Base-by-base conservation (phyloP, 2,888 invertebrate genomes). In the Siphlonurus alternatus region DNA sequence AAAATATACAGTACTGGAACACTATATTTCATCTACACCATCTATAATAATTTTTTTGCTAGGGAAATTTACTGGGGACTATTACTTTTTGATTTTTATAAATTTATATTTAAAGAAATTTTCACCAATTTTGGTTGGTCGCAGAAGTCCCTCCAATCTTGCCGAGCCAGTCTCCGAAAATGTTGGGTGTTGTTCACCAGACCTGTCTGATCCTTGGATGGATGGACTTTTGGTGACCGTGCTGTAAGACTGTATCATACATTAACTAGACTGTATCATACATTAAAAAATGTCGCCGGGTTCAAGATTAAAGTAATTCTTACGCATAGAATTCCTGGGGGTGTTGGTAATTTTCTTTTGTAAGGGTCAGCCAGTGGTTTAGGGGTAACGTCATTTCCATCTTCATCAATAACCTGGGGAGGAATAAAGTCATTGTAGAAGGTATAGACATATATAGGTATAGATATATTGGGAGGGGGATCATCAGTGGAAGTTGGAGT, bases 381-480 rank as follows among this genome's bases (percentile, higher is more conserved):
- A 0, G 80, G 80, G 0, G 79, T 79, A 2, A 78, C 72, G 67
- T 79, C 76, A 20, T 71, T 66, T 0, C 75, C 76, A 7, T 75
- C 69, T n/a, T 71, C 69, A 38, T 38, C 38, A 15, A 38, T 10
- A 10, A 38, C 38, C 38, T 38, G n/a, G n/a, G n/a, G n/a, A n/a
- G n/a, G n/a, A n/a, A n/a, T n/a, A n/a, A n/a, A n/a, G n/a, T n/a
- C n/a, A n/a, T n/a, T n/a, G n/a, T n/a, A n/a, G n/a, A n/a, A n/a
- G n/a, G n/a, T n/a, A n/a, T n/a, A n/a, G n/a, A n/a, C n/a, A n/a
- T n/a, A n/a, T n/a, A n/a, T n/a, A n/a, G n/a, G n/a, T n/a, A n/a
- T n/a, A n/a, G n/a, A n/a, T n/a, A n/a, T n/a, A n/a, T n/a, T n/a
- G n/a, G n/a, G n/a, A n/a, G n/a, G n/a, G n/a, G n/a, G n/a, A n/a